Percentiles rank a stretch among this genome's conserved stretches.
phyloP scores from a whole-genome alignment of 2,797 vertebrate genomes.

The Xenops minutus region DNA sequence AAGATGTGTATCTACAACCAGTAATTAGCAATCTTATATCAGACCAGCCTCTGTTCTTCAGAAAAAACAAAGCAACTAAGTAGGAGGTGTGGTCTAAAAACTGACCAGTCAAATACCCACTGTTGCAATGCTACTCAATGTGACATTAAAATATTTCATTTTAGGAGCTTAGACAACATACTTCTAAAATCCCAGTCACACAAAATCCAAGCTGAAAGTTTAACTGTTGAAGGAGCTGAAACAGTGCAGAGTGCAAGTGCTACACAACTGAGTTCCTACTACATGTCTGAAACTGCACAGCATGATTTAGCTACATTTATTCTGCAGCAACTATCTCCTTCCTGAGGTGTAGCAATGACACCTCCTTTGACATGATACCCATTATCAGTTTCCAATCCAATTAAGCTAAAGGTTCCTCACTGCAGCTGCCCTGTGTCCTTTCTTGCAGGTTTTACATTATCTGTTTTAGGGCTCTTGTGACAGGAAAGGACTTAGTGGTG shows the following conservation, averaged over 20 bases:
- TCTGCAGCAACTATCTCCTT: neutral
- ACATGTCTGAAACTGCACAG: neutral
- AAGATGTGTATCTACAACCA: neutral
- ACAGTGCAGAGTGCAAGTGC: neutral
- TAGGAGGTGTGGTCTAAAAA: neutral
- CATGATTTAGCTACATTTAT: neutral
- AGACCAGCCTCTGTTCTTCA: neutral
- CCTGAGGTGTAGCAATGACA: neutral
- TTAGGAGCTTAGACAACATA: neutral
- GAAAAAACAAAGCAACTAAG: fast-evolving
- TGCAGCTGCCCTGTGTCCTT: neutral
- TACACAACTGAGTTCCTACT: neutral
- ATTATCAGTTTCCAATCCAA: neutral
- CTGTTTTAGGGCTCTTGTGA: neutral
- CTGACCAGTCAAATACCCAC: neutral
- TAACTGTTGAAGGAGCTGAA: neutral
- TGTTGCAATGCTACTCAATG: neutral
- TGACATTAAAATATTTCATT: neutral
- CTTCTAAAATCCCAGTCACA: neutral
- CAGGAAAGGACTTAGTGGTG: neutral
- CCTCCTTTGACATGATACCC: neutral
- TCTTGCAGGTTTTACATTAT: neutral
- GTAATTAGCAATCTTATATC: neutral
- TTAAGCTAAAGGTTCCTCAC: neutral
- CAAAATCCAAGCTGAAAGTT: neutral